Conservation (phyloP, 2,888 invertebrate genomes). For the Blomia tropicalis region DNA sequence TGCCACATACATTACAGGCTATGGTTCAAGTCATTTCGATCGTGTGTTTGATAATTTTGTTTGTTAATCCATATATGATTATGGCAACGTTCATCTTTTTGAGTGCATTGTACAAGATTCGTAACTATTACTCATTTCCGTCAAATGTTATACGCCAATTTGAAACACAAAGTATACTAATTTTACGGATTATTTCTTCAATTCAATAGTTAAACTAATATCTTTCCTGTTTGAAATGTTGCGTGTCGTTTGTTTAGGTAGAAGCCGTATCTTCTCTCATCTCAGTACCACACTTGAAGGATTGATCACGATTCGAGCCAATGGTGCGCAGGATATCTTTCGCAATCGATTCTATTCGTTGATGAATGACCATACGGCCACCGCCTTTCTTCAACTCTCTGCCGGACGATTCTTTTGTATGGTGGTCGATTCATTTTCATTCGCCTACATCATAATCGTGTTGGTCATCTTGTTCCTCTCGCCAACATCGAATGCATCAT, state of each 20-base stretch:
- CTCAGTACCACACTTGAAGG: constrained; percentile 30
- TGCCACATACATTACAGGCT: background rate
- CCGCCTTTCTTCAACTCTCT: constrained; percentile 61
- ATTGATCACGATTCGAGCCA: constrained; percentile 36
- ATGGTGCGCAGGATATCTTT: constrained; percentile 59
- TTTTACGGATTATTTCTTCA: background rate
- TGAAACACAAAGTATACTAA: background rate
- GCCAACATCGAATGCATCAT: background rate
- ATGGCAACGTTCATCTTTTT: background rate
- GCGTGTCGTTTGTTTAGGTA: constrained; percentile 20
- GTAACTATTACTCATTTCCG: background rate
- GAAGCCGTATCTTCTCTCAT: constrained; percentile 31
- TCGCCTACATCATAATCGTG: background rate
- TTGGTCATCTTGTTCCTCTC: background rate
- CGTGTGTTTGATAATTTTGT: background rate
- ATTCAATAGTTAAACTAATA: background rate
- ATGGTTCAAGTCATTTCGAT: background rate
- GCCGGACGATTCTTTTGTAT: background rate
- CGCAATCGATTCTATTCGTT: constrained; percentile 36
- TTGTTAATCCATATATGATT: constrained; percentile 1
- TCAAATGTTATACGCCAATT: background rate
- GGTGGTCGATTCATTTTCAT: background rate
- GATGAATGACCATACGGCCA: constrained; percentile 62
- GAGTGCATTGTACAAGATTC: background rate
- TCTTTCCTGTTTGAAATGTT: background rate